Conservation (phyloP, 1,140 invertebrate species). For the Dendrolimus kikuchii region DNA sequence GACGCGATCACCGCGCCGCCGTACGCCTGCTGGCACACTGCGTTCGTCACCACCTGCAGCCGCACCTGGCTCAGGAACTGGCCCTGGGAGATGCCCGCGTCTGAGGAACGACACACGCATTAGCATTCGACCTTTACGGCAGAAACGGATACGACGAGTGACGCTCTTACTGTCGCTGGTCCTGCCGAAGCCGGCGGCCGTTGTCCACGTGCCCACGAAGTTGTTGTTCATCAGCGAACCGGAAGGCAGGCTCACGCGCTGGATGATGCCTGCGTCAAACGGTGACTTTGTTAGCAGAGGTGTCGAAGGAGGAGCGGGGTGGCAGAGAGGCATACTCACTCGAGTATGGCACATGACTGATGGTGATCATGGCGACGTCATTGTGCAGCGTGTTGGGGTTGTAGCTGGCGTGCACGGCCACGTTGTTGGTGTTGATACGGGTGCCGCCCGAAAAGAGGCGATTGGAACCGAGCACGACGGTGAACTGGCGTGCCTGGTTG, state of each 20-base stretch:
- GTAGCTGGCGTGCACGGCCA: conserved; percentile 18
- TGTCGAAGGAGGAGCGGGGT: background rate
- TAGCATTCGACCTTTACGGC: background rate
- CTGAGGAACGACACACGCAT: conserved; percentile 5
- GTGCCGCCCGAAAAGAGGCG: conserved; percentile 24
- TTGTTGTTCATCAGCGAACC: conserved; percentile 10
- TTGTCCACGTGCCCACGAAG: conserved; percentile 16
- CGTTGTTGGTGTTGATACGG: conserved; percentile 15
- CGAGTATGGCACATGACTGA: conserved; percentile 14
- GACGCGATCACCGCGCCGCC: conserved; percentile 16
- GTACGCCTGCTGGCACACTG: conserved; percentile 20
- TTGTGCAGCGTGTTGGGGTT: conserved; percentile 13
- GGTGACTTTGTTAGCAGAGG: background rate
- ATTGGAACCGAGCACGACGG: conserved; percentile 16
- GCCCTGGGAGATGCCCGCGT: conserved; percentile 16
- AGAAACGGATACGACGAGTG: background rate
- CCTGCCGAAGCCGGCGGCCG: conserved; percentile 21
- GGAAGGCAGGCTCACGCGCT: conserved; percentile 10
- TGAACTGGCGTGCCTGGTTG: conserved; percentile 18
- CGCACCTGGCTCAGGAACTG: conserved; percentile 24
- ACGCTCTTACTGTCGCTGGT: conserved; percentile 21
- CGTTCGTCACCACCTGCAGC: conserved; percentile 27
- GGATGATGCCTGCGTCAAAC: conserved; percentile 15
- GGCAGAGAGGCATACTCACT: conserved; percentile 12
- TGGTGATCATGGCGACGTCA: conserved; percentile 22